Evolutionary conservation across 92 coral and sea anemone species (phyloP).

Genomic region (Porites cylindrica): DNA sequence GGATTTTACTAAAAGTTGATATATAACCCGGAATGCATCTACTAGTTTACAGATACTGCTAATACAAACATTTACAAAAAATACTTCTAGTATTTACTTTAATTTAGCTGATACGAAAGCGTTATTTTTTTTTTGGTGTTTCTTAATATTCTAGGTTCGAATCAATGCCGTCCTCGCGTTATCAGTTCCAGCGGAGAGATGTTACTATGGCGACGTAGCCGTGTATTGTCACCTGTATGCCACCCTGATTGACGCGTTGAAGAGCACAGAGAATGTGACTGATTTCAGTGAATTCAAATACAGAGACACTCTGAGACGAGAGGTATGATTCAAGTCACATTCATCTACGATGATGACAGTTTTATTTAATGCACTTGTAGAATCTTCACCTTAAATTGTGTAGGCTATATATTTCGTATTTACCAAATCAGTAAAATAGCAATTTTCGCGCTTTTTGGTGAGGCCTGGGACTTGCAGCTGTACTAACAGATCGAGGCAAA

Average conservation of each 20-base stretch:
- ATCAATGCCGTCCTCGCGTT: constrained; percentile 95
- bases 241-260: constrained; percentile 71
- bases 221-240: constrained; percentile 73
- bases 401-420: too few relatives aligned
- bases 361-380: too few relatives aligned
- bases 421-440: too few relatives aligned
- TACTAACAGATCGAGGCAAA: too few relatives aligned
- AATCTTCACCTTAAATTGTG: too few relatives aligned
- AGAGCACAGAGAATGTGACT: constrained; percentile 81
- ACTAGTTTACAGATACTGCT: not conserved
- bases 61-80: not conserved
- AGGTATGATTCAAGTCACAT: constrained; percentile 57
- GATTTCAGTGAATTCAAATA: constrained; percentile 96
- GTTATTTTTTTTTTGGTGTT: not conserved
- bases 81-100: not conserved
- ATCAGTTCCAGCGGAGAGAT: constrained; percentile 81
- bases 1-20: too few relatives aligned
- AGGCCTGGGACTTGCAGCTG: too few relatives aligned
- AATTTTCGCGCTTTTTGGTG: too few relatives aligned
- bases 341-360: not conserved
- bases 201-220: constrained; percentile 86
- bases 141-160: constrained; percentile 74
- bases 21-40: not conserved
- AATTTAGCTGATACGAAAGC: too few relatives aligned
- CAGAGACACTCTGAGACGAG: constrained; percentile 86